Conservation (phyloP, 1,140 invertebrate genomes). For the Neoseiulus cucumeris region DNA sequence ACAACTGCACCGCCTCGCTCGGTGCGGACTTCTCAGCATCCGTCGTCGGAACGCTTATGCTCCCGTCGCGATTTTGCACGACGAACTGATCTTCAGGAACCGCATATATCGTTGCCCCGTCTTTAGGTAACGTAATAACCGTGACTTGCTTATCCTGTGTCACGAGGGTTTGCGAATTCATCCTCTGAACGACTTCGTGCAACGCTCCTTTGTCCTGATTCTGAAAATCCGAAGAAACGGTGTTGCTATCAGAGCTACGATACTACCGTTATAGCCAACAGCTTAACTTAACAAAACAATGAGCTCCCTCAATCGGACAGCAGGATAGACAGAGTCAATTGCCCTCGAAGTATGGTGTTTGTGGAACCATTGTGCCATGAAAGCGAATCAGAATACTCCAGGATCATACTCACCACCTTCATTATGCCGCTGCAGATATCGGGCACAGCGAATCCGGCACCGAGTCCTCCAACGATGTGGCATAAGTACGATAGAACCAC, state of each 20-base stretch:
- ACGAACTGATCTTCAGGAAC: slow-evolving; percentile 5
- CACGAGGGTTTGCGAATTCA: not conserved
- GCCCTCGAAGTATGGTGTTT: no score
- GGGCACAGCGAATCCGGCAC: not conserved
- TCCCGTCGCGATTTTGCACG: not conserved
- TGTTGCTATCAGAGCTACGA: not conserved
- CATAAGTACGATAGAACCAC: not conserved
- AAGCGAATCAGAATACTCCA: no score
- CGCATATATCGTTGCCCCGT: not conserved
- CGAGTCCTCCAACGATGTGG: not conserved
- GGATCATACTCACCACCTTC: not conserved
- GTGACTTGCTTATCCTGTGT: not conserved
- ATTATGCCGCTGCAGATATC: not conserved
- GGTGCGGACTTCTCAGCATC: no score
- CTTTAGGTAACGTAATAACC: not conserved
- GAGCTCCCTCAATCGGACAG: not conserved
- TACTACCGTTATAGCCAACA: not conserved
- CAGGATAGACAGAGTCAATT: not conserved
- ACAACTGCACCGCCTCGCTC: no score
- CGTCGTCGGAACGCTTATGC: not conserved
- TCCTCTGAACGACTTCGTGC: not conserved
- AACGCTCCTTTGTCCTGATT: not conserved
- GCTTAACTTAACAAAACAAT: not conserved
- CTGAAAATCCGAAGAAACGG: not conserved
- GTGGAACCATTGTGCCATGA: no score